phyloP scores from a whole-genome alignment of 2,113 vertebrate species.

The Tricholaema leucomelas region DNA sequence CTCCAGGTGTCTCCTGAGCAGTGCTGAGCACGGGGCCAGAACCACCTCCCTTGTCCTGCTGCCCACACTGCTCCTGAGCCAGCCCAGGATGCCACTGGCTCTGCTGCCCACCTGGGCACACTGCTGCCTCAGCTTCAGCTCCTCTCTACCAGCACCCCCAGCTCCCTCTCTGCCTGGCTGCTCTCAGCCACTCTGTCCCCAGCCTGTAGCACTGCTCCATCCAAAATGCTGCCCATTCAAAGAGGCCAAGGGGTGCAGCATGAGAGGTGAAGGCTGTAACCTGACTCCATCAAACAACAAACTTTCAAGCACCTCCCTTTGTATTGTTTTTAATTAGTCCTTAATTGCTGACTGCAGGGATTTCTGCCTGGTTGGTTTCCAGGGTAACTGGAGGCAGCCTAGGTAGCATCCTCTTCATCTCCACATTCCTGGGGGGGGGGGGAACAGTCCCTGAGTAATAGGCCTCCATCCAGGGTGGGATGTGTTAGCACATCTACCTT shows the following conservation, averaged over 20 bases:
- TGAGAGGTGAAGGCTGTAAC: not conserved
- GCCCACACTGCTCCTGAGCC: too few relatives aligned
- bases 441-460: not conserved
- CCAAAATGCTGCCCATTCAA: too few relatives aligned
- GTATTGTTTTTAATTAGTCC: not conserved
- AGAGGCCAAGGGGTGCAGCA: not conserved
- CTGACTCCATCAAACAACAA: not conserved
- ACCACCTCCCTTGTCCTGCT: too few relatives aligned
- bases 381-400: not conserved
- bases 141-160: too few relatives aligned
- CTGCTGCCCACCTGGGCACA: too few relatives aligned
- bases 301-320: not conserved
- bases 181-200: too few relatives aligned
- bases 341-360: not conserved
- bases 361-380: not conserved
- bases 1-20: too few relatives aligned
- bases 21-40: too few relatives aligned
- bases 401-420: not conserved
- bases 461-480: not conserved
- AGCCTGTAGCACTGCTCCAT: too few relatives aligned
- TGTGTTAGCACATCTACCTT: not conserved
- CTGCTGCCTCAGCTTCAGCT: too few relatives aligned
- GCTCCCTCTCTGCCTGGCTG: too few relatives aligned
- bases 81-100: too few relatives aligned
- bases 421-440: rapidly evolving